Evolutionary conservation across 2,113 vertebrate genomes (phyloP).

Genomic region (Ceratotherium simum): DNA sequence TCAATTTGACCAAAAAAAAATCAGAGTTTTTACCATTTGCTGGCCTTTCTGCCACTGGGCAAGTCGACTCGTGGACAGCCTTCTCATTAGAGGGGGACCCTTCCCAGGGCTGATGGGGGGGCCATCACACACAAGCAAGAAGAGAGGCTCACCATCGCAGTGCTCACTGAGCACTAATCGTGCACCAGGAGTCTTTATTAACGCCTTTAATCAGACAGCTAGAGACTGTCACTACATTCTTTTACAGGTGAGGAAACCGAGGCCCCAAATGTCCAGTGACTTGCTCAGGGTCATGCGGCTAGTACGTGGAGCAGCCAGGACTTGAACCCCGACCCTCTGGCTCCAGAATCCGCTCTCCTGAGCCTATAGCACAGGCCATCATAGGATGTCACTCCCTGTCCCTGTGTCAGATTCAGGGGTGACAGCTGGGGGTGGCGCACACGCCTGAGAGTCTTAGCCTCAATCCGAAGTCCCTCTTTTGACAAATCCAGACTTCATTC

Average conservation of each 20-base stretch:
- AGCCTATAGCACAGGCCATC: accelerated
- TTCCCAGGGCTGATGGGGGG: neutral
- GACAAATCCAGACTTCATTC: neutral
- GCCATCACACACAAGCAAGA: neutral
- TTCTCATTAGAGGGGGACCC: neutral
- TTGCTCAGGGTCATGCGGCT: neutral
- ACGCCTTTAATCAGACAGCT: neutral
- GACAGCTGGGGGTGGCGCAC: neutral
- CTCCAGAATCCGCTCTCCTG: neutral
- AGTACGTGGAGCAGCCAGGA: neutral
- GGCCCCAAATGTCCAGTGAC: neutral
- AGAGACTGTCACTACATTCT: neutral
- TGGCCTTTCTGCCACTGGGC: neutral
- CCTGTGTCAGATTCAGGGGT: neutral
- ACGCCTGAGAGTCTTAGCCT: neutral
- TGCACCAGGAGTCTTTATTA: neutral
- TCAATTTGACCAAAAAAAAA: neutral
- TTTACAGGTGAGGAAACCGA: neutral
- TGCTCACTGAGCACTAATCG: accelerated
- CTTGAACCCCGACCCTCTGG: neutral
- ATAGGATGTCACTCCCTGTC: neutral
- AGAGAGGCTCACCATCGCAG: accelerated
- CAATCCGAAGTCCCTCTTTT: neutral
- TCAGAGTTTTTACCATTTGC: neutral
- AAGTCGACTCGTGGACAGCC: accelerated